These are phyloP conservation scores for Aphelinus atriplicis DNA, from an alignment of 1,140 invertebrate genomes.

Conservation along the genomic window DNA sequence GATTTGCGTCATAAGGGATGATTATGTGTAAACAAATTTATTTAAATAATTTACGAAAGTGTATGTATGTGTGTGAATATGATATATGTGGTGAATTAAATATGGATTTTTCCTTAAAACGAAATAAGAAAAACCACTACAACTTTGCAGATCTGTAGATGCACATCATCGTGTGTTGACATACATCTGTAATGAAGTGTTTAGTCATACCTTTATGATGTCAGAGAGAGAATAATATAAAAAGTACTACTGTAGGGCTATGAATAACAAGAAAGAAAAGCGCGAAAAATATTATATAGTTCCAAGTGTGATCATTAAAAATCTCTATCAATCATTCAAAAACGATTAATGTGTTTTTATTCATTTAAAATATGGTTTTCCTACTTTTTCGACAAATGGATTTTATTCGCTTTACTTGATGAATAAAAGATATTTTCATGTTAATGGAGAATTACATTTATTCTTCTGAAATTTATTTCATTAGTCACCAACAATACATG, in stretches of 20 bases:
- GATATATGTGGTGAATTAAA: background rate
- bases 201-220: constrained; percentile 7
- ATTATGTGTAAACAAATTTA: constrained; percentile 5
- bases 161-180: background rate
- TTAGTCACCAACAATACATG: no score
- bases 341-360: background rate
- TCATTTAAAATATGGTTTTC: background rate
- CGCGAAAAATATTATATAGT: constrained; percentile 24
- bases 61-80: background rate
- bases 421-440: no score
- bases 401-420: background rate
- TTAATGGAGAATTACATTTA: no score
- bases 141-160: constrained; percentile 32
- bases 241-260: constrained; percentile 18
- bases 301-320: constrained; percentile 36
- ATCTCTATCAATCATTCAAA: constrained; percentile 34
- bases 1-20: constrained; percentile 1
- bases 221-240: constrained; percentile 10
- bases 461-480: no score
- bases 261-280: constrained; percentile 17
- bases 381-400: background rate
- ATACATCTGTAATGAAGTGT: constrained; percentile 34
- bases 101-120: constrained; percentile 30
- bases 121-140: constrained; percentile 12
- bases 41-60: background rate